These are phyloP conservation scores for Gymnorhina tibicen DNA, from an alignment of 2,113 vertebrate species.

Conservation along the genomic window DNA sequence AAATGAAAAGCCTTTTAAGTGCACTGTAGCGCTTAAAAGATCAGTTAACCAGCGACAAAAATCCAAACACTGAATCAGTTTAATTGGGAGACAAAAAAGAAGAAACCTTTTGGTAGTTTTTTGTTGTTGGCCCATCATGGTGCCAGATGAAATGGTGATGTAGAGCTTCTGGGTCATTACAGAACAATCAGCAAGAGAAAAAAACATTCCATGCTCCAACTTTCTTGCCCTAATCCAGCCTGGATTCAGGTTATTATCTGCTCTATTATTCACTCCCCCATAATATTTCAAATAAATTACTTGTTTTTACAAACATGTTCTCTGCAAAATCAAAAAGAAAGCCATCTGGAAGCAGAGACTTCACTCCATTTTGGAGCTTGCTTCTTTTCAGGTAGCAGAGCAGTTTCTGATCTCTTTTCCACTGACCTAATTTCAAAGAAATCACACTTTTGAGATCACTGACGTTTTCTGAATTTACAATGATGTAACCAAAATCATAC, in stretches of 20 bases:
- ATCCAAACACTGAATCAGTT: background rate
- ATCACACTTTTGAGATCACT: slow-evolving; percentile 56
- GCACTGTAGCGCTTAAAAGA: background rate
- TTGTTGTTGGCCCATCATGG: background rate
- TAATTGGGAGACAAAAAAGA: background rate
- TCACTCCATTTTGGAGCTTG: background rate
- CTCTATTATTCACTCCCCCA: background rate
- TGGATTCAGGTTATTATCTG: background rate
- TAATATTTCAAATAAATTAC: background rate
- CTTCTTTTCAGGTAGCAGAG: slow-evolving; percentile 34
- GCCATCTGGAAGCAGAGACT: background rate
- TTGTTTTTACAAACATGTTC: background rate
- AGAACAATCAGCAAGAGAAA: background rate
- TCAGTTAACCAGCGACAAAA: background rate
- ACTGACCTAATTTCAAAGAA: slow-evolving; percentile 54
- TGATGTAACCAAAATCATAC: slow-evolving; percentile 38
- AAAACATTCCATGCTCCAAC: background rate
- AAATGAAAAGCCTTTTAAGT: background rate
- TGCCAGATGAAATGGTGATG: background rate
- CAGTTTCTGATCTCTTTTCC: slow-evolving; percentile 43
- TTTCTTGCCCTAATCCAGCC: background rate
- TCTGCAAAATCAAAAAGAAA: background rate
- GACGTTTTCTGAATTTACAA: slow-evolving; percentile 55
- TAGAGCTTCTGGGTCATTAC: background rate
- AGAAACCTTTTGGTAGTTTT: background rate